Percentiles rank a stretch among this genome's conserved stretches.
These are phyloP conservation scores for Paedocypris micromegethes DNA, from an alignment of 2,797 vertebrate genomes.

Conservation along the genomic window DNA sequence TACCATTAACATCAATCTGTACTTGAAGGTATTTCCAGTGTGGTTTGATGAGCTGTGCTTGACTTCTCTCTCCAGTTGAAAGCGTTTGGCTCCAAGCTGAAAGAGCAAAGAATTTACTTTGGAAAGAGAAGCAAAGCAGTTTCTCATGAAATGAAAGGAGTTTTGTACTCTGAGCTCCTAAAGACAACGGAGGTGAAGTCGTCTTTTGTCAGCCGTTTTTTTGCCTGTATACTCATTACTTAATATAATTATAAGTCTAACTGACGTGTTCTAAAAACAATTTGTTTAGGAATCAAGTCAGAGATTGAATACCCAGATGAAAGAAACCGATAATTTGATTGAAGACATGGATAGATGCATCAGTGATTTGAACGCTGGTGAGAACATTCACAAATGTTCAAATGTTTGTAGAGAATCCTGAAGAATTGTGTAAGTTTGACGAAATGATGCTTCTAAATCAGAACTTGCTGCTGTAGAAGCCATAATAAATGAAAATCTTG, in stretches of 20 bases:
- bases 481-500: conserved; percentile 43
- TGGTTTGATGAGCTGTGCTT: not conserved
- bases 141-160: conserved; percentile 68
- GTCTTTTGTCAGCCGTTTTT: not conserved
- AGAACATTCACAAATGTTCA: not conserved
- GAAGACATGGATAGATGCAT: conserved; percentile 63
- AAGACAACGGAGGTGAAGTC: conserved; percentile 58
- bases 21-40: too few relatives aligned
- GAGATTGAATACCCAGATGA: conserved; percentile 54
- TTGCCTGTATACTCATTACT: not conserved
- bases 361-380: conserved; percentile 63
- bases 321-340: conserved; percentile 58
- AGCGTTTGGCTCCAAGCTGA: conserved; percentile 63
- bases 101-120: conserved; percentile 63
- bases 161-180: conserved; percentile 60
- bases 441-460: conserved; percentile 40
- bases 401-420: not conserved
- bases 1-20: too few relatives aligned
- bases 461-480: conserved; percentile 60
- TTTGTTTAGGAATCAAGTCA: conserved; percentile 60
- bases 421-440: not conserved
- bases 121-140: conserved; percentile 64
- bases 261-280: not conserved
- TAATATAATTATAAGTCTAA: not conserved
- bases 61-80: conserved; percentile 54